Percentiles rank a stretch among this genome's conserved stretches.
These are phyloP conservation scores for Drosophila greeni DNA, from an alignment of 2,888 invertebrate species.

Conservation along the genomic window DNA sequence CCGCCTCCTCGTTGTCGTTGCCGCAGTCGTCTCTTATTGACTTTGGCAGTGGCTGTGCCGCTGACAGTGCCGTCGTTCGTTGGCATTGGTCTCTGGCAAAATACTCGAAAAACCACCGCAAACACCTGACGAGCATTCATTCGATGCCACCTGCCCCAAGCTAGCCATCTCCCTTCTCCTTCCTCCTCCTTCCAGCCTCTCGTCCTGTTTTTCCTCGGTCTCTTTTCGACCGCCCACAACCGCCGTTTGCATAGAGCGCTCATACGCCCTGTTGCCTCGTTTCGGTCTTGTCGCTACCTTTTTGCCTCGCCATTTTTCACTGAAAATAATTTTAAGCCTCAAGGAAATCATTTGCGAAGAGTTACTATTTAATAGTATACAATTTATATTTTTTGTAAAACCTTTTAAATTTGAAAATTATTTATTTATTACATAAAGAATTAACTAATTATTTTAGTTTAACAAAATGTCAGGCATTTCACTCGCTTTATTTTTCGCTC, in stretches of 20 bases:
- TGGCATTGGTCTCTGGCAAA: slow-evolving; percentile 57
- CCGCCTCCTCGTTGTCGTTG: slow-evolving; percentile 6
- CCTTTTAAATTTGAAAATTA: too few relatives aligned
- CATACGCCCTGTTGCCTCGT: slow-evolving; percentile 70
- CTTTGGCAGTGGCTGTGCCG: slow-evolving; percentile 63
- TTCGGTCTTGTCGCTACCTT: slow-evolving; percentile 55
- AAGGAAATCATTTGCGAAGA: not conserved
- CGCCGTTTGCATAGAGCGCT: slow-evolving; percentile 58
- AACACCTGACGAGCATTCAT: slow-evolving; percentile 71
- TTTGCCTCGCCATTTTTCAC: slow-evolving; percentile 16
- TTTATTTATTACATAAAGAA: too few relatives aligned
- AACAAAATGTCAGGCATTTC: too few relatives aligned
- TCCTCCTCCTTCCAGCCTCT: not conserved
- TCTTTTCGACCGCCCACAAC: slow-evolving; percentile 5
- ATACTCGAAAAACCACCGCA: slow-evolving; percentile 72
- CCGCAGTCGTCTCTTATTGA: slow-evolving; percentile 55
- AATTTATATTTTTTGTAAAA: too few relatives aligned
- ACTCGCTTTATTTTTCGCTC: slow-evolving; percentile 4
- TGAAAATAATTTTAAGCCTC: not conserved
- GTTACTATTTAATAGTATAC: not conserved
- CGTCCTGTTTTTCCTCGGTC: not conserved
- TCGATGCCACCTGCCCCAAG: slow-evolving; percentile 37
- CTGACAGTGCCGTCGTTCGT: slow-evolving; percentile 62
- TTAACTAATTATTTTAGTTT: too few relatives aligned
- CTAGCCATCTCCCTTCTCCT: not conserved